Base-by-base conservation (phyloP, 2,797 vertebrate species). In the Rallus crepitans region DNA sequence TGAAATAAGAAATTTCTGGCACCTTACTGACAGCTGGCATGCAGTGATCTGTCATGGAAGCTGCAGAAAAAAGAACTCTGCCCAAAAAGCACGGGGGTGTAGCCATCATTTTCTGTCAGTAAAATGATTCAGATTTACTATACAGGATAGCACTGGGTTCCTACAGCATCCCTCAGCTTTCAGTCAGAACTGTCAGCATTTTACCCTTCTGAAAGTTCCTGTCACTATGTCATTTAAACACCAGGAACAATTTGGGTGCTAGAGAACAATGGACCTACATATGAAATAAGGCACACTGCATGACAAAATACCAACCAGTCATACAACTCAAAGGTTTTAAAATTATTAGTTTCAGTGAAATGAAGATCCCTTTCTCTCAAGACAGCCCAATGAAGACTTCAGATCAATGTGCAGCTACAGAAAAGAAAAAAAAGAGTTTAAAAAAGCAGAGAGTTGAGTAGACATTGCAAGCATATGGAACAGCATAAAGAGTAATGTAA, bases 401-500 rank as follows among this genome's bases (percentile, higher is more conserved):
- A 80, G 47, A 11, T 91, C 63, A 76, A 66, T 66, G 57, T 70
- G 31, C 31, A 80, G 40, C 50, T 78, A 85, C 31, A 66, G 42
- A 40, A 53, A 78, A 68, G 2, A 19, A 83, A 80, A 80, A 60
- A 82, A 79, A 37, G 11, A 9, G 0, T 24, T 15, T 23, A 14
- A 77, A 59, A 60, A 71, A 56, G 50, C 71, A 8, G 5, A 5
- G 1, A 2, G 4, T 66, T 68, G 88, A 93, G 87, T 84, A 86
- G 70, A 90, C 45, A 70, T 76, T 66, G 33, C 30, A 66, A 76
- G 77, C 8, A 64, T 68, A 52, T 88, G 53, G 66, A 76, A 66
- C 19, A 87, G 73, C 82, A 94, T 73, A 73, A 92, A 87, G 33
- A 94, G 57, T 68, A 93, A 48, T 53, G 19, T 12, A 90, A 83